Evolutionary conservation across 2,113 vertebrate species (phyloP).

Genomic region (Fregata magnificens): DNA sequence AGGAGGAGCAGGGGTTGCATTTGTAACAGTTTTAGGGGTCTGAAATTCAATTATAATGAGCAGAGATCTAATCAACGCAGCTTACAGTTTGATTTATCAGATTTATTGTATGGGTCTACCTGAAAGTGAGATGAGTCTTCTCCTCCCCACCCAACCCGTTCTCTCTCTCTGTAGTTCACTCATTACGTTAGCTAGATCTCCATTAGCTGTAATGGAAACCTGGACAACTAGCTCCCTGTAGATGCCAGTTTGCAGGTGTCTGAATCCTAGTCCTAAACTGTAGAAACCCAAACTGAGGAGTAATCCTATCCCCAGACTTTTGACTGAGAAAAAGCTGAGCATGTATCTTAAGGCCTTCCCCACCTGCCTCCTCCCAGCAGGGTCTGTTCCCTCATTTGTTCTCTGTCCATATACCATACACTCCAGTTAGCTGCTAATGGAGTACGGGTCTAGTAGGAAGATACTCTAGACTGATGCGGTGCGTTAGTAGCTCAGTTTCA

Average conservation of each 20-base stretch:
- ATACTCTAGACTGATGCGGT: neutral
- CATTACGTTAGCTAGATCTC: neutral
- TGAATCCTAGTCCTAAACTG: neutral
- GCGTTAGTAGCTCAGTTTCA: neutral
- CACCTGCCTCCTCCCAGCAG: neutral
- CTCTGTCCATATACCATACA: neutral
- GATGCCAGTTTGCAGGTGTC: neutral
- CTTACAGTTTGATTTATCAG: neutral
- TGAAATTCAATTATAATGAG: neutral
- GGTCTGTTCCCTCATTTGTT: fast-evolving
- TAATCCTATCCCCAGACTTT: neutral
- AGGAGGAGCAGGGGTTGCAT: neutral
- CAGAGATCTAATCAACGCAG: neutral
- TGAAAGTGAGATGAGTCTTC: neutral
- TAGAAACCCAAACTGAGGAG: neutral
- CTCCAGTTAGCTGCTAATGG: neutral
- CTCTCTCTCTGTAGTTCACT: neutral
- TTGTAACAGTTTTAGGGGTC: neutral
- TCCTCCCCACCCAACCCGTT: no score
- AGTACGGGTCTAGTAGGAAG: neutral
- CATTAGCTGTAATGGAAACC: neutral
- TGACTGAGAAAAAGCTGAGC: neutral
- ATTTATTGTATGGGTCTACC: neutral
- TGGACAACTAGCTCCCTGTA: neutral
- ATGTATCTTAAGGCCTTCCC: neutral